Conservation (phyloP, 2,888 invertebrate species). For the Drosophila incognita region DNA sequence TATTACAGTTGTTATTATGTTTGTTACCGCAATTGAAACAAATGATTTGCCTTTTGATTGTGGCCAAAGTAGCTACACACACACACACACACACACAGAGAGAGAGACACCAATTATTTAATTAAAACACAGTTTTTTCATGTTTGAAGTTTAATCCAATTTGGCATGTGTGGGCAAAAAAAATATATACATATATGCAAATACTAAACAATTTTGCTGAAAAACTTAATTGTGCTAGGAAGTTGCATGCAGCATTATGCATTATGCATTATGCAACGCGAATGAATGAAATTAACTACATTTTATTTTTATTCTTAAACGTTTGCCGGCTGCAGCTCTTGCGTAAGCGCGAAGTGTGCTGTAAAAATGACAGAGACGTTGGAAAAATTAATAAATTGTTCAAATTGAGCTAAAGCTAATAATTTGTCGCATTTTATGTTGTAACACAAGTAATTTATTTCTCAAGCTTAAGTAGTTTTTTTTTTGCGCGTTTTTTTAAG, state of each 20-base stretch:
- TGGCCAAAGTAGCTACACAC: constrained; percentile 30
- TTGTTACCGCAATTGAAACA: constrained; percentile 68
- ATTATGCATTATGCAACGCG: constrained; percentile 7
- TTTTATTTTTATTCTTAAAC: not conserved
- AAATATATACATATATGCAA: not conserved
- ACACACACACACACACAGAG: constrained; percentile 31
- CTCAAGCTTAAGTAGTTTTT: not conserved
- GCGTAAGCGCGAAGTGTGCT: not conserved
- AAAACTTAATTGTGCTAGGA: constrained; percentile 20
- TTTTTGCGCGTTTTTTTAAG: not conserved
- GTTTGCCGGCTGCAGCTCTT: not conserved
- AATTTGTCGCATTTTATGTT: not conserved
- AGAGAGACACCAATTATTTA: constrained; percentile 60
- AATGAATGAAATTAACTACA: not conserved
- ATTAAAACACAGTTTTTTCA: constrained; percentile 47
- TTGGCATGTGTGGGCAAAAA: constrained; percentile 12
- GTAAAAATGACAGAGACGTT: not conserved
- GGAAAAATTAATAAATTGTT: not conserved
- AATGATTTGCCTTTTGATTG: constrained; percentile 72
- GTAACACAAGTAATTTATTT: not conserved
- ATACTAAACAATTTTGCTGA: constrained; percentile 38
- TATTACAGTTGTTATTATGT: constrained; percentile 36
- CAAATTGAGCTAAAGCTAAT: not conserved
- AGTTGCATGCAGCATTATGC: constrained; percentile 8
- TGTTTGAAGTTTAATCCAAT: constrained; percentile 46